Conservation (phyloP, 2,888 invertebrate species). For the Orchestes rusci region DNA sequence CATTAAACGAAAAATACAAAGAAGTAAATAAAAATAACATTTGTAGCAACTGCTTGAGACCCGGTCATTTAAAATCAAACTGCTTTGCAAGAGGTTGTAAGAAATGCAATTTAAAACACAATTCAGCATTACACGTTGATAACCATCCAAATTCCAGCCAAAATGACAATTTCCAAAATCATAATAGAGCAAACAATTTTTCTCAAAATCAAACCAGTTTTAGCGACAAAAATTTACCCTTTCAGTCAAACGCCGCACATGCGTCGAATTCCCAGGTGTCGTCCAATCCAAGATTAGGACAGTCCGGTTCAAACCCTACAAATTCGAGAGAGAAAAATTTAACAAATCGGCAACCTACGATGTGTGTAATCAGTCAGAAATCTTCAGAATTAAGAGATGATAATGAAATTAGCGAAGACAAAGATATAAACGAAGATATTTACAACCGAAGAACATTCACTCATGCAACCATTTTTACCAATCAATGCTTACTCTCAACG, state of each 20-base stretch:
- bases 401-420: neutral
- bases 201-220: neutral
- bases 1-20: slow-evolving; percentile 6
- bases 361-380: neutral
- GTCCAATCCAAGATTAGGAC: neutral
- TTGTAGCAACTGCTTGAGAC: slow-evolving; percentile 8
- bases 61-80: slow-evolving; percentile 8
- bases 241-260: no score
- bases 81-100: slow-evolving; percentile 5
- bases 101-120: slow-evolving; percentile 11
- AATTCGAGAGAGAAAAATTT: no score
- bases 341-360: neutral
- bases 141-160: neutral
- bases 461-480: neutral
- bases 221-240: neutral
- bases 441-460: neutral
- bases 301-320: no score
- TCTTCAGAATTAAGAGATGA: neutral
- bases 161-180: neutral
- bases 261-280: neutral
- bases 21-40: slow-evolving; percentile 9
- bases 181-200: neutral
- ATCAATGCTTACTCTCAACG: slow-evolving; percentile 9
- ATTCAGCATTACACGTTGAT: slow-evolving; percentile 4
- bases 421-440: neutral